These are phyloP conservation scores for Moxostoma hubbsi DNA, from an alignment of 2,797 vertebrate genomes.

Conservation along the genomic window DNA sequence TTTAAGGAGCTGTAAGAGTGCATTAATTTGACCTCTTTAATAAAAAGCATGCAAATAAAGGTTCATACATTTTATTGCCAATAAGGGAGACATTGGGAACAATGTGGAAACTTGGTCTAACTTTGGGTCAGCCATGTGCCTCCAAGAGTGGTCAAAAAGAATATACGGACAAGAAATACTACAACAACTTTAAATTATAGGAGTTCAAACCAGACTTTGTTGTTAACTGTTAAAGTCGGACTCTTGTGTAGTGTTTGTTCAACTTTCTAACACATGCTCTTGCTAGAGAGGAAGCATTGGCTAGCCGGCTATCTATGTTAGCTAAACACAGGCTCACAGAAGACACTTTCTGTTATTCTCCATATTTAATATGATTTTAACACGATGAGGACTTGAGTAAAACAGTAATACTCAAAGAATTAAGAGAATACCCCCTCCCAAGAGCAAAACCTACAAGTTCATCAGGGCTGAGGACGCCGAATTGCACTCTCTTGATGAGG, in stretches of 20 bases:
- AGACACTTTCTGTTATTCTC: conserved; percentile 10
- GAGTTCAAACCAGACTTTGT: not conserved
- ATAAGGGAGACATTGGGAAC: conserved; percentile 28
- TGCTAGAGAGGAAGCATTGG: conserved; percentile 55
- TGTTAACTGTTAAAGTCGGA: not conserved
- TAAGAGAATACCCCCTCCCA: conserved; percentile 69
- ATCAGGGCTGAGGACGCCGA: conserved; percentile 97
- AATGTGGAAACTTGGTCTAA: conserved; percentile 20
- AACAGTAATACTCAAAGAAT: conserved; percentile 60
- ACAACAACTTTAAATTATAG: not conserved
- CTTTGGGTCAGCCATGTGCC: conserved; percentile 16
- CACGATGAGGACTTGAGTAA: conserved; percentile 27
- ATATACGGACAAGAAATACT: not conserved
- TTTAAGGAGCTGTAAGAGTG: not conserved
- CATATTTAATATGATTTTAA: conserved; percentile 30
- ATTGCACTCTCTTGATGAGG: conserved; percentile 97
- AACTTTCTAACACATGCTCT: conserved; percentile 76
- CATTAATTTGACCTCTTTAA: not conserved
- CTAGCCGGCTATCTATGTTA: conserved; percentile 68
- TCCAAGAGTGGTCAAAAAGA: not conserved
- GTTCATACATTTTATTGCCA: conserved; percentile 65
- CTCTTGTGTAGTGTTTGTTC: conserved; percentile 66
- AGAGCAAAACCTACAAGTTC: conserved; percentile 91
- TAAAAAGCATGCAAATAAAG: conserved; percentile 55
- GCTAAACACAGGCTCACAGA: conserved; percentile 56